These are phyloP conservation scores for Temnothorax rugatulus DNA, from an alignment of 2,888 invertebrate genomes.

Conservation along the genomic window DNA sequence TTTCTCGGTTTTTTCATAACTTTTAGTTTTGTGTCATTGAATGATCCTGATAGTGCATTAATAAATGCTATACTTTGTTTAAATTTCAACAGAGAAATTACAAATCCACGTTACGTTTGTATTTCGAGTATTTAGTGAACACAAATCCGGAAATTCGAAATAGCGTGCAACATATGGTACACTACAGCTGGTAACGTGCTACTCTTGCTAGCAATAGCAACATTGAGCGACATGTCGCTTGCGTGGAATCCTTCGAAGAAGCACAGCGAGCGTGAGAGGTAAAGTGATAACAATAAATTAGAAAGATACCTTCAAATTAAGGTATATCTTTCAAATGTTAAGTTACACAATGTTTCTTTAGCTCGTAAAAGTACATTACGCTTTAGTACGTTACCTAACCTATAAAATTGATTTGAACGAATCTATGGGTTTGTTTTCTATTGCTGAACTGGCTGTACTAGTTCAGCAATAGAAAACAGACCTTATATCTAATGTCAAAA, in stretches of 20 bases:
- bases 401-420: slow-evolving; percentile 15
- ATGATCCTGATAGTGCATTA: neutral
- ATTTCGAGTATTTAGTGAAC: neutral
- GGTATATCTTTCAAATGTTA: neutral
- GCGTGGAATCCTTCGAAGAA: slow-evolving; percentile 92
- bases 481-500: neutral
- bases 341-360: neutral
- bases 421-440: neutral
- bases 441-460: too few species aligned
- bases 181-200: slow-evolving; percentile 76
- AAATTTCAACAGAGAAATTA: neutral
- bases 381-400: neutral
- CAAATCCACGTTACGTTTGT: neutral
- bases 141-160: neutral
- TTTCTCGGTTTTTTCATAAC: neutral
- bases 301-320: neutral
- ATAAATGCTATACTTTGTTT: neutral
- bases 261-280: slow-evolving; percentile 93
- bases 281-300: slow-evolving; percentile 51
- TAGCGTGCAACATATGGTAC: neutral
- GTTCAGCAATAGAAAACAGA: too few species aligned
- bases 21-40: neutral
- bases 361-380: neutral
- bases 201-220: slow-evolving; percentile 59
- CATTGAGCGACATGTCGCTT: slow-evolving; percentile 77